These are phyloP conservation scores for Ethmia dodecea DNA, from an alignment of 2,888 invertebrate genomes.

Conservation along the genomic window DNA sequence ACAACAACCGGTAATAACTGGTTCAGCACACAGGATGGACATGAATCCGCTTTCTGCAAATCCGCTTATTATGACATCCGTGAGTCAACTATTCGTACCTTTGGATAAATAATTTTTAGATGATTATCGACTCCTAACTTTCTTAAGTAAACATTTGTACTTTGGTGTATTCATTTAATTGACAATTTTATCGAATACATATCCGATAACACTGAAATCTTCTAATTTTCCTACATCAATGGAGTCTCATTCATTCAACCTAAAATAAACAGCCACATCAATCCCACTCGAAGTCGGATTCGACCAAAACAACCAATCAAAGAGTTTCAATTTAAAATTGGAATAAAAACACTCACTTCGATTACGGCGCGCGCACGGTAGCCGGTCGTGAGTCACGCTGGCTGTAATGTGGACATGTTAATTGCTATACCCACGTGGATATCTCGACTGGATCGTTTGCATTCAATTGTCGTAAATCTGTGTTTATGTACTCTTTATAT, in stretches of 20 bases:
- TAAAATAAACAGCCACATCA: no score
- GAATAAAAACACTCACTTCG: constrained; percentile 6
- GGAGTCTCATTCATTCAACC: no score
- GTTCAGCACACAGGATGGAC: constrained; percentile 25
- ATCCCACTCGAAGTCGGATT: no score
- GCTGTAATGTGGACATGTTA: constrained; percentile 46
- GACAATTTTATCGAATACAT: no score
- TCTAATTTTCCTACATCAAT: no score
- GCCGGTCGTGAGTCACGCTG: constrained; percentile 53
- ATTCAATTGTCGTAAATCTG: constrained; percentile 7
- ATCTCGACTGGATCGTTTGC: constrained; percentile 3
- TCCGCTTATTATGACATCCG: constrained; percentile 7
- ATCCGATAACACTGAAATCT: no score
- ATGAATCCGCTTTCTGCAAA: constrained; percentile 20
- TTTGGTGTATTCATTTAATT: no score
- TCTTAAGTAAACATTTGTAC: no score
- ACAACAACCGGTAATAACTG: constrained; percentile 18
- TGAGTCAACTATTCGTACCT: no score
- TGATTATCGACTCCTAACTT: no score
- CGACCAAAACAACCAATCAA: constrained; percentile 4
- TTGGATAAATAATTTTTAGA: no score
- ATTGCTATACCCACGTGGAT: constrained; percentile 29
- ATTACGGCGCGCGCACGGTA: constrained; percentile 31
- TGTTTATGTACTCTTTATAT: constrained; percentile 1
- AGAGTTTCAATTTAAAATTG: constrained; percentile 2